Evolutionary conservation across 2,888 invertebrate species (phyloP), one percentile per base, ranked within the genome.

Genomic region (Agriopis leucophaearia): DNA sequence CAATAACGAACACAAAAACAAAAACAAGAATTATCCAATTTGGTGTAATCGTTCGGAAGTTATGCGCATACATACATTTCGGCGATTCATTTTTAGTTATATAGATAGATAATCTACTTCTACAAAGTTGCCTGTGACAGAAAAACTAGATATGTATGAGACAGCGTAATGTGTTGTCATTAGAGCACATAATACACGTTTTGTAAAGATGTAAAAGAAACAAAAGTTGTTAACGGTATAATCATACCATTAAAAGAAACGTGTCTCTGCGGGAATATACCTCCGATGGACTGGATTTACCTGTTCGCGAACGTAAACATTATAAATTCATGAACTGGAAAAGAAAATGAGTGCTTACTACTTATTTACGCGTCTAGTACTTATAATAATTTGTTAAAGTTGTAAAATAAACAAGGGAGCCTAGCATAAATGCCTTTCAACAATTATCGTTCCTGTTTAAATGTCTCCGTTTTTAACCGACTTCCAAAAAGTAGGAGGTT

Each of bases 181-280:
- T 59, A 55, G 36, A n/a, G 16, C 45, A 55, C 42, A 51, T 42
- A 9, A 42, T 52, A 50, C 58, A 63, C 8, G 38, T 52, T 58
- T 59, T 44, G 48, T 62, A 40, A 52, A 62, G 58, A 48, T 50
- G 16, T 45, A 60, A 62, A 58, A 67, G 59, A 40, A 54, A 60
- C 54, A 55, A 56, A 55, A 27, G 57, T 47, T 16, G 38, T 61
- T 67, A 62, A 62, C 57, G 40, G 47, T 63, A n/a, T n/a, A 54
- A 67, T 54, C 35, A 57, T 66, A 27, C 52, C 45, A 61, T 47
- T 62, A 62, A 65, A 62, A 62, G 48, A 47, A 62, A 66, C 57
- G 15, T 52, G 66, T 15, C 56, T 51, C 56, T 51, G 18, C 57
- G 38, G 57, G 57, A 62, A 52, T 54, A 44, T 48, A 36, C 48